phyloP scores from a whole-genome alignment of 2,797 vertebrate species.

The Coregonus suidteri region DNA sequence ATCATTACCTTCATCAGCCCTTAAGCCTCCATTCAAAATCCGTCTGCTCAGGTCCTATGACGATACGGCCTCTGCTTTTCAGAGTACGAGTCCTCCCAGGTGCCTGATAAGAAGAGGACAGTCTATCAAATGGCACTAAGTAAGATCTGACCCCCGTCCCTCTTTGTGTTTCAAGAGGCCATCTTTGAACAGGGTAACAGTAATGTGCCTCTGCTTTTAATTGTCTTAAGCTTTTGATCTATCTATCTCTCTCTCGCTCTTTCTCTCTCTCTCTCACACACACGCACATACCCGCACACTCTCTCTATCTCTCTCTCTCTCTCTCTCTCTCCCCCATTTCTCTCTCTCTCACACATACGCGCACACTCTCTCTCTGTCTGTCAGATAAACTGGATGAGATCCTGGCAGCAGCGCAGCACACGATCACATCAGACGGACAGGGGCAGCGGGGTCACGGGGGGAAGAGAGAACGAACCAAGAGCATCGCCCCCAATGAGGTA shows the following conservation, averaged over 20 bases:
- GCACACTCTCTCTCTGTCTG: not conserved
- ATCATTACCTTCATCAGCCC: conserved; percentile 57
- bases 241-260: not conserved
- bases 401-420: conserved; percentile 90
- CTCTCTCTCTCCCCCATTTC: no score
- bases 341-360: not conserved
- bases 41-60: conserved; percentile 53
- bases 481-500: conserved; percentile 70
- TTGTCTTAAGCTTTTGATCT: not conserved
- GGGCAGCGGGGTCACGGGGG: conserved; percentile 82
- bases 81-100: conserved; percentile 87
- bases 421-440: conserved; percentile 88
- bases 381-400: conserved; percentile 94
- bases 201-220: not conserved
- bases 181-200: not conserved
- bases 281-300: no score
- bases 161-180: conserved; percentile 29
- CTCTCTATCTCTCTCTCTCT: no score
- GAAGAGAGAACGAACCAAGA: conserved; percentile 76
- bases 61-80: conserved; percentile 24
- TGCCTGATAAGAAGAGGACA: conserved; percentile 90
- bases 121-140: conserved; percentile 96
- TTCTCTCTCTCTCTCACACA: no score
- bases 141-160: conserved; percentile 67
- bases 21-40: conserved; percentile 64